phyloP scores from a whole-genome alignment of 2,113 vertebrate genomes.

The Ranitomeya variabilis region DNA sequence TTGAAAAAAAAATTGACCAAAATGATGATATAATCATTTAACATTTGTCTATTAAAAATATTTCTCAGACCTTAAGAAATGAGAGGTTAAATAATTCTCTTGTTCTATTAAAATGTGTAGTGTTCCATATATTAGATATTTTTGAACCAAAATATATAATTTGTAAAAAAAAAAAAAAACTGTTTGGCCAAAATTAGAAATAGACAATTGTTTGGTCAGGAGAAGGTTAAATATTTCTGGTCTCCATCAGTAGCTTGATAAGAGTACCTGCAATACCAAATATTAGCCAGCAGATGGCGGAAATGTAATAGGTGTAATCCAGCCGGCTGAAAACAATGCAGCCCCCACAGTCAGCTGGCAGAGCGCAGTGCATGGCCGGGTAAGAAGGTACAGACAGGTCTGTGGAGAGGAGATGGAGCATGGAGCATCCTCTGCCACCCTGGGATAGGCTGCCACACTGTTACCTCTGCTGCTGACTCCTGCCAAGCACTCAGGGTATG shows the following conservation, averaged over 20 bases:
- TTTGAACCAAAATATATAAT: too few relatives aligned
- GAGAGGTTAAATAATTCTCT: neutral
- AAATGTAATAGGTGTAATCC: conserved; percentile 31
- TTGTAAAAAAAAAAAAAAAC: neutral
- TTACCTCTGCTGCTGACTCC: neutral
- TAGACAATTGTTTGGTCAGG: neutral
- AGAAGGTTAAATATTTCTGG: neutral
- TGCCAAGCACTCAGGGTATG: neutral
- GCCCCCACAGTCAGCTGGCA: conserved; percentile 34
- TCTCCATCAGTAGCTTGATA: too few relatives aligned
- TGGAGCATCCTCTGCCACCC: conserved; percentile 28
- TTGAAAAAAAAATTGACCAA: neutral
- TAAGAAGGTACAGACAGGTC: conserved; percentile 24
- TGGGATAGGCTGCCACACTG: neutral
- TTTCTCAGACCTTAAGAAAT: too few relatives aligned
- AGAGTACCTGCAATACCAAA: neutral
- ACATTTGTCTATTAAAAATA: neutral
- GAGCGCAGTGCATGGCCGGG: conserved; percentile 35
- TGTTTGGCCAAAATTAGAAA: neutral
- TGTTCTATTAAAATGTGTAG: neutral
- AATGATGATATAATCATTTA: neutral
- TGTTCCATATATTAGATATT: too few relatives aligned
- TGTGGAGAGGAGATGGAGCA: conserved; percentile 9
- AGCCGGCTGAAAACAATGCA: conserved; percentile 51
- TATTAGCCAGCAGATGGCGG: conserved; percentile 6